Percentiles rank a stretch among this genome's conserved stretches.
phyloP scores from a whole-genome alignment of 2,888 invertebrate genomes.

The Protonemura montana region DNA sequence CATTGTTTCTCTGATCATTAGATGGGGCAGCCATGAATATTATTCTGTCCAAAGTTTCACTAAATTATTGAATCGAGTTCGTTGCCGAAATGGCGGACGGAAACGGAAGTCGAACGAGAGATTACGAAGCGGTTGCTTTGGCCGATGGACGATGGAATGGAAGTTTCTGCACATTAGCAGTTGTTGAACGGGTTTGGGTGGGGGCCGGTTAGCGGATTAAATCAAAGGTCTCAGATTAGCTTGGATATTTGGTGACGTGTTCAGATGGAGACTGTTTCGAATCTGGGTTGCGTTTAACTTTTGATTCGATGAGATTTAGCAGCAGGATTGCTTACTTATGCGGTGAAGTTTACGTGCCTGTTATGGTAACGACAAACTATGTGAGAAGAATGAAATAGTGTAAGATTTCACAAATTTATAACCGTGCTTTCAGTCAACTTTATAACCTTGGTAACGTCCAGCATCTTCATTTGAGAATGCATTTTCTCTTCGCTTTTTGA shows the following conservation, averaged over 20 bases:
- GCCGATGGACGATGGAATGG: background rate
- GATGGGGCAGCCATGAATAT: background rate
- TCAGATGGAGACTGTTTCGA: background rate
- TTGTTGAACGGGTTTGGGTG: background rate
- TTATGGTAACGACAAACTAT: no score
- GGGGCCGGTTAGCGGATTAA: background rate
- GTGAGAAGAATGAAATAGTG: no score
- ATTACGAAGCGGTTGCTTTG: background rate
- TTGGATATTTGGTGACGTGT: background rate
- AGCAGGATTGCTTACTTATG: no score
- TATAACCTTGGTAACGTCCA: no score
- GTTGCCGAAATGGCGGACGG: background rate
- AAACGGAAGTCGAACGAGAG: background rate
- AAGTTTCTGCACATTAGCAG: background rate
- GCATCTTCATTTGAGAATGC: no score
- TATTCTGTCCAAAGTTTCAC: background rate
- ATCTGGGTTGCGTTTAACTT: background rate
- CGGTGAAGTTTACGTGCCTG: no score
- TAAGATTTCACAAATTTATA: no score
- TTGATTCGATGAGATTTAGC: background rate
- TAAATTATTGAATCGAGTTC: slow-evolving; percentile 2
- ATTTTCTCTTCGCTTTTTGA: no score
- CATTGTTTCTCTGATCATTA: background rate
- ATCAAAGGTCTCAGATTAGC: background rate
- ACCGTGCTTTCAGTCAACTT: no score